These are phyloP conservation scores for Andrena marginata DNA, from an alignment of 2,888 invertebrate genomes.

Conservation along the genomic window DNA sequence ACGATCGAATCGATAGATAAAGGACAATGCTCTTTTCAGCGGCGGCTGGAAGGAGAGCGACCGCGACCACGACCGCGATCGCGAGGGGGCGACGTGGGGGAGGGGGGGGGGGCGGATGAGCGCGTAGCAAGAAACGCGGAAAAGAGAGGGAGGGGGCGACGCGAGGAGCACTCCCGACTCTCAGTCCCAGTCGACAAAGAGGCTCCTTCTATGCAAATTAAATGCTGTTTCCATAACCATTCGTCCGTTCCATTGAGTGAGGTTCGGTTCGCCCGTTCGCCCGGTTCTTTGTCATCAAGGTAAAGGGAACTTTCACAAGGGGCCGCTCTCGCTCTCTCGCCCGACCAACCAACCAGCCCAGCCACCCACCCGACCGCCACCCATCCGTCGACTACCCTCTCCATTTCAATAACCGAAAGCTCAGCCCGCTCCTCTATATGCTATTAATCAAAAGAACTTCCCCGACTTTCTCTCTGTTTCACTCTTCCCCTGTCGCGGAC, in stretches of 20 bases:
- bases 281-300: conserved; percentile 84
- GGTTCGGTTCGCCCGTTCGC: conserved; percentile 80
- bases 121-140: conserved; percentile 53
- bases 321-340: conserved; percentile 71
- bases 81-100: conserved; percentile 11
- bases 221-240: conserved; percentile 85
- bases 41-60: conserved; percentile 72
- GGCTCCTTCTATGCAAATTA: conserved; percentile 85
- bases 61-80: conserved; percentile 29
- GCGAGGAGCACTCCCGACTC: conserved; percentile 70
- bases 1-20: conserved; percentile 85
- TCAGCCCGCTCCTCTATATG: conserved; percentile 71
- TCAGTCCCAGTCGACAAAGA: conserved; percentile 81
- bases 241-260: conserved; percentile 85
- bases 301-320: conserved; percentile 84
- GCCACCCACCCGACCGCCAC: conserved; percentile 63
- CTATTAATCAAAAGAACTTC: conserved; percentile 82
- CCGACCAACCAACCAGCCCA: conserved; percentile 66
- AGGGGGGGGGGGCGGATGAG: conserved; percentile 19
- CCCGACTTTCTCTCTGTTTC: conserved; percentile 53
- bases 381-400: conserved; percentile 70
- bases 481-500: conserved; percentile 9
- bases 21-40: conserved; percentile 85
- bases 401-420: conserved; percentile 82
- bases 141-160: conserved; percentile 57